Percentiles rank a stretch among this genome's conserved stretches.
phyloP scores from a whole-genome alignment of 2,113 vertebrate genomes.

The Rattus norvegicus region DNA sequence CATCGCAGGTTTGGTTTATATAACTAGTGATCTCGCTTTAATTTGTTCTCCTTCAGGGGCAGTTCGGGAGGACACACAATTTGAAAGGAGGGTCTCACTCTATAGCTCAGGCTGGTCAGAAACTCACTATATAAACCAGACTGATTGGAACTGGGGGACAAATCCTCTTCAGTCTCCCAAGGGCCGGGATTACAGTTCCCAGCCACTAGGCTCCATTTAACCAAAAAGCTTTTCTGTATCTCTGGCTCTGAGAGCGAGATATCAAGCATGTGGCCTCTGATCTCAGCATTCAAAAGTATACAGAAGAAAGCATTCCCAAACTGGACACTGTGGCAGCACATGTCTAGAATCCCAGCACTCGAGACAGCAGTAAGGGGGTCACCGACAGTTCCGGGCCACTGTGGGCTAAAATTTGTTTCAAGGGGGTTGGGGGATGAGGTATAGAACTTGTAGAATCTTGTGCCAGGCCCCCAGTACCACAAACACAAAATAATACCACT shows the following conservation, averaged over 20 bases:
- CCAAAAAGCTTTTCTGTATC: neutral
- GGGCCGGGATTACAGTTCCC: neutral
- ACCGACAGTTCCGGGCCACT: neutral
- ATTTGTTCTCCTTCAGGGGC: neutral
- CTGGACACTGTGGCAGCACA: neutral
- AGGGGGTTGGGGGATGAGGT: neutral
- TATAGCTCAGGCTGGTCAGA: neutral
- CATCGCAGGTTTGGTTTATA: neutral
- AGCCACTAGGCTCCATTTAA: neutral
- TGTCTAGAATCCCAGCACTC: neutral
- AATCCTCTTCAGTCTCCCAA: neutral
- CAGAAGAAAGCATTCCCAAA: neutral
- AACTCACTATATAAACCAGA: neutral
- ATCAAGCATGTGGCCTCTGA: slow-evolving; percentile 7
- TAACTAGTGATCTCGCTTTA: slow-evolving; percentile 15
- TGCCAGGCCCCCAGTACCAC: neutral
- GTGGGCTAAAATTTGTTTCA: neutral
- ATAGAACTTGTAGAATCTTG: neutral
- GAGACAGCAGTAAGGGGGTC: neutral
- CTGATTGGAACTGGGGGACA: neutral
- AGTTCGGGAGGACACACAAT: neutral
- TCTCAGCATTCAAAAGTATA: slow-evolving; percentile 49
- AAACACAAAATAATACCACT: neutral
- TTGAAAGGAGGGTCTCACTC: neutral
- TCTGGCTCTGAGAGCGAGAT: neutral